Conservation (phyloP, 2,113 vertebrate genomes). For the Natator depressus region DNA sequence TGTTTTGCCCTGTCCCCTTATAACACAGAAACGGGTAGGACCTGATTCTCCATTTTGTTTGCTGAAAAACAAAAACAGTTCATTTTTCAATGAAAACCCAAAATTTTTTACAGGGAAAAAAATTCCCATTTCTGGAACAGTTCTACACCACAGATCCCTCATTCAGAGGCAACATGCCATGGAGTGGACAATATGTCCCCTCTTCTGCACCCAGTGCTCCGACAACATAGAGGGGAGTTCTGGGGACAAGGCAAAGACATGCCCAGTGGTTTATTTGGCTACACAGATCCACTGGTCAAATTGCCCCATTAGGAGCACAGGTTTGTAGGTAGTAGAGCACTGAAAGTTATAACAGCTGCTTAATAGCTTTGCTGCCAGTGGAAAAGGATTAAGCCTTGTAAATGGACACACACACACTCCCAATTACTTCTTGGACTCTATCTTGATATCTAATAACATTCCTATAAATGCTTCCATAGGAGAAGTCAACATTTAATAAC, state of each 20-base stretch:
- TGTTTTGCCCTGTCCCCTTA: background rate
- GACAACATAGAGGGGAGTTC: background rate
- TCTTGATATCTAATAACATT: background rate
- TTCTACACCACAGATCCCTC: background rate
- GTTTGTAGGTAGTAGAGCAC: rapidly evolving
- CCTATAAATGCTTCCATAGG: background rate
- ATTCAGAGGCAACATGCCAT: background rate
- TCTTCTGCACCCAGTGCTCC: background rate
- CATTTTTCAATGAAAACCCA: background rate
- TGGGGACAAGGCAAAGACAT: background rate
- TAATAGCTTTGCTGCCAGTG: background rate
- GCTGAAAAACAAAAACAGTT: background rate
- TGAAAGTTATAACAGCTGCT: background rate
- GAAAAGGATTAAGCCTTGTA: background rate
- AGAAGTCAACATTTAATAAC: background rate
- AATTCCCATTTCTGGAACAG: background rate
- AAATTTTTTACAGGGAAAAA: background rate
- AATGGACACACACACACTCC: background rate
- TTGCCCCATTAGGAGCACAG: rapidly evolving
- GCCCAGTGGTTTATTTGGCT: background rate
- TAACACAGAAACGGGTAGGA: rapidly evolving
- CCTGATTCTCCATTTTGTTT: background rate
- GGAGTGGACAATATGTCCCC: background rate
- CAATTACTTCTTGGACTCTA: background rate
- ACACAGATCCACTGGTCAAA: background rate